phyloP scores from a whole-genome alignment of 1,140 invertebrate species.

The Sitophilus oryzae region DNA sequence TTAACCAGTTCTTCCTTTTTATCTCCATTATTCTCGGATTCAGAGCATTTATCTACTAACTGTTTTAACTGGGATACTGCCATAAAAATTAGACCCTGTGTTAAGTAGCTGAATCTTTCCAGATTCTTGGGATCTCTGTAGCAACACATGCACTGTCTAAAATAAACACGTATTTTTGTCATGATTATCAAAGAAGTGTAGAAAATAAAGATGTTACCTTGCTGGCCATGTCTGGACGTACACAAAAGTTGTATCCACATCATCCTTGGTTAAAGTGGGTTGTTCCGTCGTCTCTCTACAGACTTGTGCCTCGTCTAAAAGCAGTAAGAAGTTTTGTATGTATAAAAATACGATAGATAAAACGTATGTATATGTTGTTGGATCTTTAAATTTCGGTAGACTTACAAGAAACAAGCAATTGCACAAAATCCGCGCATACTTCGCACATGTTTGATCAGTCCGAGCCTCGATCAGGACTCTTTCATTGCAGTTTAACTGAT shows the following conservation, averaged over 20 bases:
- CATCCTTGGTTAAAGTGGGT: slow-evolving; percentile 36
- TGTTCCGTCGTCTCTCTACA: slow-evolving; percentile 39
- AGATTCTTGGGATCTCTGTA: slow-evolving; percentile 86
- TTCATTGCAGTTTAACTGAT: not conserved
- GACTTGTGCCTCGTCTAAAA: slow-evolving; percentile 42
- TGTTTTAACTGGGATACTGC: slow-evolving; percentile 68
- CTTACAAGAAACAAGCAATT: slow-evolving; percentile 71
- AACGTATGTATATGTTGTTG: slow-evolving; percentile 1
- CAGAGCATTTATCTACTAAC: slow-evolving; percentile 49
- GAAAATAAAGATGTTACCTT: slow-evolving; percentile 30
- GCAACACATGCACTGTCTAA: slow-evolving; percentile 86
- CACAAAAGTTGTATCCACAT: slow-evolving; percentile 38
- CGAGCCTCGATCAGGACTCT: not conserved
- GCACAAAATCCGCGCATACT: slow-evolving; percentile 72
- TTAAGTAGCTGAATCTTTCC: slow-evolving; percentile 78
- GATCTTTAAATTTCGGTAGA: slow-evolving; percentile 33
- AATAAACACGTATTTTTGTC: slow-evolving; percentile 33
- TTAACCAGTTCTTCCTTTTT: slow-evolving; percentile 4
- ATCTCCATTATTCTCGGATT: slow-evolving; percentile 25
- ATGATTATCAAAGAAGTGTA: slow-evolving; percentile 16
- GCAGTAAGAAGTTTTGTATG: not conserved
- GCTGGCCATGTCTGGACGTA: slow-evolving; percentile 44
- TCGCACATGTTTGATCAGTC: slow-evolving; percentile 57
- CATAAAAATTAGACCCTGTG: slow-evolving; percentile 72
- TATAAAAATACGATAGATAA: not conserved